A percentile compares a stretch with the other conserved stretches of the same genome.
phyloP scores from a whole-genome alignment of 2,797 vertebrate genomes.

The Fundulus diaphanus region DNA sequence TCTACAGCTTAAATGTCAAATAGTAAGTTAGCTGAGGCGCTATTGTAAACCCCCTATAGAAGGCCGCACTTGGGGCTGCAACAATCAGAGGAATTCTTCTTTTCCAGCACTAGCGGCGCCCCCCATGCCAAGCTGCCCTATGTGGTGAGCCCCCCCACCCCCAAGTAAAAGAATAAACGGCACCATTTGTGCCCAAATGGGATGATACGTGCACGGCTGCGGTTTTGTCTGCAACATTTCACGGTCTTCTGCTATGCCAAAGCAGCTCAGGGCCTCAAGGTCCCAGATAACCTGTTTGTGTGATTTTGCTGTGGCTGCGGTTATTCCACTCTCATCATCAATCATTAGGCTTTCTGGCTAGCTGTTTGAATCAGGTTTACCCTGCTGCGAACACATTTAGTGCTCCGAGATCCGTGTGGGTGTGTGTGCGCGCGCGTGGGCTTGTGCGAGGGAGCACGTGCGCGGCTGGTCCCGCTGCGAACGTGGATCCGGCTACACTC shows the following conservation, averaged over 20 bases:
- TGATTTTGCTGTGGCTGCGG: slow-evolving; percentile 76
- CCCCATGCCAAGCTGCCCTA: neutral
- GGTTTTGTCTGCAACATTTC: slow-evolving; percentile 51
- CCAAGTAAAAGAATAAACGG: too few relatives aligned
- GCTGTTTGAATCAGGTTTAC: slow-evolving; percentile 76
- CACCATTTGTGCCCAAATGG: slow-evolving; percentile 23
- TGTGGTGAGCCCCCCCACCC: neutral
- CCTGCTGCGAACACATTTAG: slow-evolving; percentile 76
- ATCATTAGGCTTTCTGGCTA: slow-evolving; percentile 75
- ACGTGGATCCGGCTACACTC: slow-evolving; percentile 72
- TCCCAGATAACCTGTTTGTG: slow-evolving; percentile 78
- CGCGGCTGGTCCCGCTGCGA: slow-evolving; percentile 56
- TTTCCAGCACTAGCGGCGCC: neutral
- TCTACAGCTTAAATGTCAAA: too few relatives aligned
- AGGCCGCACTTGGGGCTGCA: neutral
- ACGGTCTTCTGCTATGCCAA: slow-evolving; percentile 45
- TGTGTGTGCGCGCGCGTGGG: slow-evolving; percentile 24
- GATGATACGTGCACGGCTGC: slow-evolving; percentile 26
- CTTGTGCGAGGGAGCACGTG: slow-evolving; percentile 26
- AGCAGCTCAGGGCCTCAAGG: slow-evolving; percentile 68
- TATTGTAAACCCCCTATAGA: too few relatives aligned
- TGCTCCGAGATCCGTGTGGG: slow-evolving; percentile 63
- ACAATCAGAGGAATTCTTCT: neutral
- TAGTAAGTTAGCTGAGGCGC: too few relatives aligned
- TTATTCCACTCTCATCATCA: slow-evolving; percentile 78